phyloP scores from a whole-genome alignment of 2,888 invertebrate species.

The Archaeoteleia sp. region DNA sequence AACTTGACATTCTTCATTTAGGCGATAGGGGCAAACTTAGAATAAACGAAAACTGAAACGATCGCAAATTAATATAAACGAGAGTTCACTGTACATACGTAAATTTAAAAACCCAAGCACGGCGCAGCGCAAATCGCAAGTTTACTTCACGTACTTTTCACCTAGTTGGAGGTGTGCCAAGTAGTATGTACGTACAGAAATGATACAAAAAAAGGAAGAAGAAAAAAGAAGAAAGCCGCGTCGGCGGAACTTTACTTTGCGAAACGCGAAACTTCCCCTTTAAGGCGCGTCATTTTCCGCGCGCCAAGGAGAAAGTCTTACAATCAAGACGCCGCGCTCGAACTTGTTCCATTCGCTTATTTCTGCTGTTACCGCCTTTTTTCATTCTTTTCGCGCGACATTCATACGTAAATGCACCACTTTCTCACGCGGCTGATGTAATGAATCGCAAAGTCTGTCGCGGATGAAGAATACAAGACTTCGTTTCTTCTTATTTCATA shows the following conservation, averaged over 20 bases:
- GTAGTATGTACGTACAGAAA: slow-evolving; percentile 45
- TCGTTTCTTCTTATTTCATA: slow-evolving; percentile 17
- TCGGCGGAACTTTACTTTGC: slow-evolving; percentile 66
- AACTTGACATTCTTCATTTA: too few relatives aligned
- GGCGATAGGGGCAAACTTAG: too few relatives aligned
- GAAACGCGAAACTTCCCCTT: slow-evolving; percentile 71
- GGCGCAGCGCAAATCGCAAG: slow-evolving; percentile 68
- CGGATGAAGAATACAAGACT: slow-evolving; percentile 47
- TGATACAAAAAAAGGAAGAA: slow-evolving; percentile 42
- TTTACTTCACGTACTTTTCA: slow-evolving; percentile 74
- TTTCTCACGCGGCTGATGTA: slow-evolving; percentile 57
- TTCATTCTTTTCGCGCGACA: slow-evolving; percentile 47
- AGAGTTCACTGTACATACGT: too few relatives aligned
- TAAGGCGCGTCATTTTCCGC: slow-evolving; percentile 63
- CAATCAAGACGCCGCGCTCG: slow-evolving; percentile 57
- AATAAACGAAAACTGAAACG: too few relatives aligned
- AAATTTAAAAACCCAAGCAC: slow-evolving; percentile 66
- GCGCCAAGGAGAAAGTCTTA: slow-evolving; percentile 58
- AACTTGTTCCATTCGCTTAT: slow-evolving; percentile 50
- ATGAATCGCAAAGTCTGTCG: slow-evolving; percentile 55
- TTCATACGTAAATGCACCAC: slow-evolving; percentile 56
- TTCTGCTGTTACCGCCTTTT: slow-evolving; percentile 45
- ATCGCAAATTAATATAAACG: too few relatives aligned
- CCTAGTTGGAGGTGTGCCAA: slow-evolving; percentile 72
- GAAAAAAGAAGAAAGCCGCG: slow-evolving; percentile 30